Evolutionary conservation across 2,113 vertebrate species (phyloP), one percentile per base, ranked within the genome.

Genomic region (Trematomus loennbergii): DNA sequence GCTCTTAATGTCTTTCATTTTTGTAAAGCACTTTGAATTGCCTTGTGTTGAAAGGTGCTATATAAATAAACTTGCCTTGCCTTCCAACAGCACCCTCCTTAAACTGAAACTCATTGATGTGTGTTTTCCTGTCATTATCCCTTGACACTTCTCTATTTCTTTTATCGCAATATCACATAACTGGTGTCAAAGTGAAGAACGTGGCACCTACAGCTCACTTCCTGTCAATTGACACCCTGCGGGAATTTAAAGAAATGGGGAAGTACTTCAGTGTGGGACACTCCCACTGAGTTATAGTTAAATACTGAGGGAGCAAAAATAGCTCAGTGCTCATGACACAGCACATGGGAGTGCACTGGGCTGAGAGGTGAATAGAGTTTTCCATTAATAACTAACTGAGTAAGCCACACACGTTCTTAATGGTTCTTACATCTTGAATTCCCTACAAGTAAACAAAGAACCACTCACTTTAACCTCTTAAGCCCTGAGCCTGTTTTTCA

Each of bases 91-190:
- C 65, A 69, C 70, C 59, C 71, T 77, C 60, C 86, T 84, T 15
- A 82, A 79, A 82, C 62, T 64, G 69, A 71, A 75, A 84, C 53
- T 46, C 58, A 22, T 52, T 22, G 20, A 72, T 52, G 25, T 16
- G 1, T 78, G 82, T 76, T 73, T n/a, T 59, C 67, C 77, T 84
- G 52, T 79, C 55, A 84, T 76, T 50, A 84, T 66, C 61, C 58
- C 48, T 12, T 69, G 0, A 33, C 59, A 13, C 50, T 79, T 48
- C 65, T 36, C 49, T 63, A 52, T 81, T 68, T 55, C 49, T 61
- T 81, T 78, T 48, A 72, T 33, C 54, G 18, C 65, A 66, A 64
- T 25, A 25, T 83, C 60, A 66, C 66, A 59, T 86, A 72, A 66
- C 18, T 29, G 6, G 25, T 55, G 6, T 48, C 36, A 82, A 74